phyloP scores from a whole-genome alignment of 2,113 vertebrate genomes.

The Litocranius walleri region DNA sequence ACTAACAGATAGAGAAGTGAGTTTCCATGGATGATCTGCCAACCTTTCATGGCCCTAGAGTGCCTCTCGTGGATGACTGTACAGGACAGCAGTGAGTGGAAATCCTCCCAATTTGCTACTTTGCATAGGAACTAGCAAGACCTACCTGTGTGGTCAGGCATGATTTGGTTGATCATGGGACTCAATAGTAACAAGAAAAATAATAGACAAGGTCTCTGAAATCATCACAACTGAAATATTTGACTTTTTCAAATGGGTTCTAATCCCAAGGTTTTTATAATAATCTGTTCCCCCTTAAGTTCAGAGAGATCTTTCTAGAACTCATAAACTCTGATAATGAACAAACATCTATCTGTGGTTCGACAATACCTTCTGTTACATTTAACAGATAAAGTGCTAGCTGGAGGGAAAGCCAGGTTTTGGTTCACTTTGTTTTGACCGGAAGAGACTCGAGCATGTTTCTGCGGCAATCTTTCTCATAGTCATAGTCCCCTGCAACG shows the following conservation, averaged over 20 bases:
- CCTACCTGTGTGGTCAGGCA: neutral
- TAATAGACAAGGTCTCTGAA: neutral
- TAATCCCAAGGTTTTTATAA: neutral
- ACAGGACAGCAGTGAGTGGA: neutral
- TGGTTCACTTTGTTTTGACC: neutral
- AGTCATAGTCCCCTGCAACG: neutral
- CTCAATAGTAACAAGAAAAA: neutral
- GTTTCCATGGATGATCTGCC: neutral
- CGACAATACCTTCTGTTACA: neutral
- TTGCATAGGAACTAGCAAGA: neutral
- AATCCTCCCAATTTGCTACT: neutral
- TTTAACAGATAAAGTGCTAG: neutral
- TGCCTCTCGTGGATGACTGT: neutral
- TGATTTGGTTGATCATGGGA: neutral
- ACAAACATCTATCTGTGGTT: neutral
- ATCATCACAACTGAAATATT: neutral
- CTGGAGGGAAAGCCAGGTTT: neutral
- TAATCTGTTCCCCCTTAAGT: neutral
- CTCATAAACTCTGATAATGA: neutral
- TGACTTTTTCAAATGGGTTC: neutral
- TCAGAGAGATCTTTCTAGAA: conserved; percentile 5
- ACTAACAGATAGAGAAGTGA: neutral
- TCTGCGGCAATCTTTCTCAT: neutral
- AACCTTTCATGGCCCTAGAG: neutral
- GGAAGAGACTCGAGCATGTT: neutral